Conservation (phyloP, 1,140 invertebrate species). For the Aphelenchoides fujianensis region DNA sequence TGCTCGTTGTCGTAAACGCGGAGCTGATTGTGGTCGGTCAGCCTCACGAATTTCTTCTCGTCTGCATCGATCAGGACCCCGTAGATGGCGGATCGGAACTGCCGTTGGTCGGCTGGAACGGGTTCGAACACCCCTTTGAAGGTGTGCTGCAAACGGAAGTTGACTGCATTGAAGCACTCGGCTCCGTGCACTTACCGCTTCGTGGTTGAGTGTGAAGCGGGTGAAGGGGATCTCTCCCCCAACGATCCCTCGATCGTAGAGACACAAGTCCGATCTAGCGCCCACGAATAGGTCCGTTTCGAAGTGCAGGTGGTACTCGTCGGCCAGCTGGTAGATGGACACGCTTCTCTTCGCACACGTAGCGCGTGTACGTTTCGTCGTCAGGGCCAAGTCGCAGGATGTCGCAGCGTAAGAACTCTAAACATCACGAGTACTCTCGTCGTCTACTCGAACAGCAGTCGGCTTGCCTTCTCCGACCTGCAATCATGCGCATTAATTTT, state of each 20-base stretch:
- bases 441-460: not conserved
- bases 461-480: too few species aligned
- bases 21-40: not conserved
- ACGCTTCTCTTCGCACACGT: not conserved
- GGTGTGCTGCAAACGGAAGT: slow-evolving; percentile 13
- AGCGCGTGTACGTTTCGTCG: not conserved
- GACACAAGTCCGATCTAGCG: not conserved
- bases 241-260: slow-evolving; percentile 21
- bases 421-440: not conserved
- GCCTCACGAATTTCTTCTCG: not conserved
- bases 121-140: slow-evolving; percentile 1
- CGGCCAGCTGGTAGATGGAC: not conserved
- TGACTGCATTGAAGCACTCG: slow-evolving; percentile 7
- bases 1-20: slow-evolving; percentile 9
- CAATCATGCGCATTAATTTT: too few species aligned
- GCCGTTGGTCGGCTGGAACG: not conserved
- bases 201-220: slow-evolving; percentile 8
- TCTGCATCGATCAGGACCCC: slow-evolving; percentile 11
- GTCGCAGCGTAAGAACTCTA: not conserved
- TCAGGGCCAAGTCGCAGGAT: not conserved
- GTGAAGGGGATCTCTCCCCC: slow-evolving; percentile 5
- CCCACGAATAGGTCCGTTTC: slow-evolving; percentile 15
- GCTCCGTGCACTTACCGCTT: slow-evolving; percentile 11
- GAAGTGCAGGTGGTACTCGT: slow-evolving; percentile 6
- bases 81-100: not conserved